Base-by-base conservation (phyloP, 2,797 vertebrate genomes). In the Linurgus olivaceus region DNA sequence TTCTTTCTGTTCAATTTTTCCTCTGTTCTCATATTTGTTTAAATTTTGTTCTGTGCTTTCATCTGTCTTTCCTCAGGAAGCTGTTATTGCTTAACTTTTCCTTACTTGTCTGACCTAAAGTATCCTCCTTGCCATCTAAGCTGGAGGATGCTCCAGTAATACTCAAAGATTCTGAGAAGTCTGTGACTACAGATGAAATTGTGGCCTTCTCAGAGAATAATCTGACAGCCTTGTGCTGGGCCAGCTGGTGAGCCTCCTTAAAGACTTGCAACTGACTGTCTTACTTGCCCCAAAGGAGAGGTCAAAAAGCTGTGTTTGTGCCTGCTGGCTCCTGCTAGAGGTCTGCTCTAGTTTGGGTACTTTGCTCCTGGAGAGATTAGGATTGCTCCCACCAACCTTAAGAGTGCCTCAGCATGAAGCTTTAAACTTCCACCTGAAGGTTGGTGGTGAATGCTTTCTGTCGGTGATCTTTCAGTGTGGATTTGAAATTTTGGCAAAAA, bases 251-350 rank as follows among this genome's bases (percentile, higher is more conserved):
- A 82, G 8, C 35, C 10, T 61, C 19, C n/a, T 74, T 44, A 25
- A 23, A 82, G 25, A 10, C 31, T 51, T 0, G 0, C 26, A 35
- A 7, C 31, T 52, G 33, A 26, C 16, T 29, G 24, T 35, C 26
- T 9, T 48, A 10, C n/a, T n/a, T 62, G 17, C 37, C 29, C 13
- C 48, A 51, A 59, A 59, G 20, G 7, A 51, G 42, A 71, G 13
- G 3, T 54, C 26, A 81, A 12, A 68, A 63, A 63, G 24, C 31
- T 17, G 19, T 18, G 3, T 20, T 57, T 54, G 21, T 58, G 35
- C 17, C 61, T 77, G 25, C 48, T 86, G 44, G 45, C 33, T 58
- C 13, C 35, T 85, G 21, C 44, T 82, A 8, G 31, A 45, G 1
- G 12, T 23, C 21, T 51, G 24, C 17, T 48, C 28, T 31, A 21